Percentiles rank a stretch among this genome's conserved stretches.
These are phyloP conservation scores for Spodoptera littoralis DNA, from an alignment of 2,888 invertebrate genomes.

Conservation along the genomic window DNA sequence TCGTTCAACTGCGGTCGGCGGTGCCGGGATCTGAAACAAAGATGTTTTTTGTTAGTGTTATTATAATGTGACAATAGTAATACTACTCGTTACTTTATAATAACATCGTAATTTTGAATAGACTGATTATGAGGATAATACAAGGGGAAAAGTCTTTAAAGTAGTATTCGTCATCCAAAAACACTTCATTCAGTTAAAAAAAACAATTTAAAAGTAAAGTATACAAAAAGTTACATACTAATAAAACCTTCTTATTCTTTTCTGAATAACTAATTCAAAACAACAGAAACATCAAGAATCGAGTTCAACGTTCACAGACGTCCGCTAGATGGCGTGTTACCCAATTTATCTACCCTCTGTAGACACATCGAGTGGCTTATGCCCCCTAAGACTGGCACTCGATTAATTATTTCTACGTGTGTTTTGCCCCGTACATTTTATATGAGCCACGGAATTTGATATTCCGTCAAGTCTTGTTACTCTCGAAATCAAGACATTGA, in stretches of 20 bases:
- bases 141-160: neutral
- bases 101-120: no score
- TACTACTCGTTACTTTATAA: no score
- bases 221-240: no score
- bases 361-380: conserved; percentile 11
- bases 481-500: conserved; percentile 15
- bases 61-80: neutral
- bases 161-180: no score
- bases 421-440: conserved; percentile 33
- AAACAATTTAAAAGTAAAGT: no score
- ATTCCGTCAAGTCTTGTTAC: conserved; percentile 6
- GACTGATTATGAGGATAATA: no score
- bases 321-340: conserved; percentile 35
- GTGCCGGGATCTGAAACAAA: conserved; percentile 80
- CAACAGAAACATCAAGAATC: conserved; percentile 8
- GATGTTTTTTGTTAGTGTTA: conserved; percentile 9
- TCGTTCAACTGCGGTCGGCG: conserved; percentile 54
- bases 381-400: conserved; percentile 28
- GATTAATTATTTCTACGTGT: conserved; percentile 48
- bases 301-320: conserved; percentile 14
- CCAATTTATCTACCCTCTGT: conserved; percentile 30
- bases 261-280: neutral
- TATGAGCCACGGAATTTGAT: conserved; percentile 26
- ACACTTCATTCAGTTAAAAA: neutral
- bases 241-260: neutral